Conservation (phyloP, 2,797 vertebrate genomes). For the Ptychobarbus kaznakovi region DNA sequence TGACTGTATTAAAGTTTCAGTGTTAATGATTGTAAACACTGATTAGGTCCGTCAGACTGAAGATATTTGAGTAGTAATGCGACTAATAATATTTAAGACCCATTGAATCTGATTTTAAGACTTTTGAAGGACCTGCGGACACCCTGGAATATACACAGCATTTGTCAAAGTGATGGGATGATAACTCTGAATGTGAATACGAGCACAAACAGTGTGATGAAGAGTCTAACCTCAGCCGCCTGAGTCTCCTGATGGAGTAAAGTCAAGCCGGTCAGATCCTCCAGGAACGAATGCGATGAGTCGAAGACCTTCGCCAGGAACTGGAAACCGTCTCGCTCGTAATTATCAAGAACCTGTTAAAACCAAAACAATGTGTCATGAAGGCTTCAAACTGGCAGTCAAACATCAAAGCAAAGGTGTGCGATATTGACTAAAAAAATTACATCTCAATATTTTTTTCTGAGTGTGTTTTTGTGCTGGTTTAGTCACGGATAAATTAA, state of each 20-base stretch:
- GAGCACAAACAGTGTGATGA: neutral
- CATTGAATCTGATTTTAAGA: too few relatives aligned
- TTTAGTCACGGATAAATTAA: neutral
- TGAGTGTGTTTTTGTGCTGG: neutral
- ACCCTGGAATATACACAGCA: neutral
- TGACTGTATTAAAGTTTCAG: too few relatives aligned
- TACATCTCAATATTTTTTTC: neutral
- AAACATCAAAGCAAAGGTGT: neutral
- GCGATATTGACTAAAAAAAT: neutral
- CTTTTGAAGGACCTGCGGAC: too few relatives aligned
- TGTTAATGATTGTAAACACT: too few relatives aligned
- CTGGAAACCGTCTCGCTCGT: conserved; percentile 91
- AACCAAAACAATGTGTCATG: neutral
- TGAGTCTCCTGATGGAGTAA: conserved; percentile 97
- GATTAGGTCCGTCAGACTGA: too few relatives aligned
- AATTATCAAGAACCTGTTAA: conserved; percentile 90
- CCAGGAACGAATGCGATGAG: conserved; percentile 98
- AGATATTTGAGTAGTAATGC: too few relatives aligned
- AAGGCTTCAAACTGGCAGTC: neutral
- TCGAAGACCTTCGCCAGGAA: conserved; percentile 96
- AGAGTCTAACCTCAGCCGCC: conserved; percentile 90
- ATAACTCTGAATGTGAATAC: neutral
- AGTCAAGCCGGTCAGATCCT: conserved; percentile 96
- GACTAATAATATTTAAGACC: too few relatives aligned
- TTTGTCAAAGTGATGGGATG: neutral